phyloP scores from a whole-genome alignment of 2,888 invertebrate genomes.

The Chromoteleia sp. region DNA sequence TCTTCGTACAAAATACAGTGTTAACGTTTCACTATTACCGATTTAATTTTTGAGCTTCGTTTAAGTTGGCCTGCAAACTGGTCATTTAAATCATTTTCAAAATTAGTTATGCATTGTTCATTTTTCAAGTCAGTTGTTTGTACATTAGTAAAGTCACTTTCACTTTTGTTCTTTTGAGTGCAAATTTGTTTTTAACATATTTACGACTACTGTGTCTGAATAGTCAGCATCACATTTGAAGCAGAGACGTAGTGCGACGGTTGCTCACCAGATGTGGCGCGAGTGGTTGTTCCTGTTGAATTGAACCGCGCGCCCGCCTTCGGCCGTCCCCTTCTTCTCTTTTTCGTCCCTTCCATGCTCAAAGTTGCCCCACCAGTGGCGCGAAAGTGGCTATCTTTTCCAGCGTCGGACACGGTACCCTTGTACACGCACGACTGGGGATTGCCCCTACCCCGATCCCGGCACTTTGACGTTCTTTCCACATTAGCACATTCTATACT shows the following conservation, averaged over 20 bases:
- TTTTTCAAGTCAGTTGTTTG: neutral
- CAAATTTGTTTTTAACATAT: constrained; percentile 14
- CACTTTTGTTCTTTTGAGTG: constrained; percentile 28
- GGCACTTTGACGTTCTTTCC: constrained; percentile 74
- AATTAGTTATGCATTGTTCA: constrained; percentile 16
- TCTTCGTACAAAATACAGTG: constrained; percentile 28
- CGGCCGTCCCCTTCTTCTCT: constrained; percentile 78
- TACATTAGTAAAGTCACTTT: constrained; percentile 32
- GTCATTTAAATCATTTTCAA: neutral
- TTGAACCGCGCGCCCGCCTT: constrained; percentile 84
- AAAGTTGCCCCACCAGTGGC: constrained; percentile 72
- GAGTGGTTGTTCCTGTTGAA: constrained; percentile 81
- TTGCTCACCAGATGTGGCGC: constrained; percentile 83
- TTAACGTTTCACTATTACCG: constrained; percentile 5
- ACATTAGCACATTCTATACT: constrained; percentile 66
- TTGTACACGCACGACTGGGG: constrained; percentile 70
- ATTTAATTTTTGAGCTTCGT: neutral
- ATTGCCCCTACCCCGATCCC: constrained; percentile 74
- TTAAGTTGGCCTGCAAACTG: neutral
- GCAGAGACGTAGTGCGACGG: constrained; percentile 74
- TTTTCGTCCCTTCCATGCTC: constrained; percentile 74
- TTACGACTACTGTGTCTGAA: constrained; percentile 14
- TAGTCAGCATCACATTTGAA: constrained; percentile 7
- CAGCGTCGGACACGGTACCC: constrained; percentile 76
- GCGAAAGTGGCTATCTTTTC: constrained; percentile 81